Base-by-base conservation (phyloP, 2,888 invertebrate genomes). In the Idaea straminata region DNA sequence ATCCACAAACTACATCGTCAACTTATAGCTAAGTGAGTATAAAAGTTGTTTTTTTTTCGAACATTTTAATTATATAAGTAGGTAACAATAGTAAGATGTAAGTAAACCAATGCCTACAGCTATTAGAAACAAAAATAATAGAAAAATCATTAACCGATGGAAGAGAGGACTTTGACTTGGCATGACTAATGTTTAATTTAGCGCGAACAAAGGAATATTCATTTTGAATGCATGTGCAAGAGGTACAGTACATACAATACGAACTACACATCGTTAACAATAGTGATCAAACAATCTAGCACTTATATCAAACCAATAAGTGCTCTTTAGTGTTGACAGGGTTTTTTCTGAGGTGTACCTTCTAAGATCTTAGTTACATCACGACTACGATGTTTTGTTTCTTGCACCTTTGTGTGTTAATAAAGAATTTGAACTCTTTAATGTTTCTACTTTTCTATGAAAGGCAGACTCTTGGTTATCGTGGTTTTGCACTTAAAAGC, bases 141-240 rank as follows among this genome's bases (percentile, higher is more conserved):
- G 25, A 25, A 25, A 25, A 25, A 25, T 25, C 25, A 25, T 25
- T 25, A 25, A 25, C 10, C 7, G 13, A 10, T 47, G 2, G 13
- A 47, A 61, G 64, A 63, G 68, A 69, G 72, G 67, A 77, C 78
- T 79, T 75, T 71, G 77, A 67, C 71, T 61, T 64, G 16, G 59
- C 61, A 72, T 80, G 79, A 80, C 68, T 77, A 79, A 78, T 70
- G 64, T 65, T 62, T 60, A 35, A 62, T 57, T 62, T 64, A 10
- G 13, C 47, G 61, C 63, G 62, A 72, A 79, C 78, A 78, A 77
- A 75, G 69, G 60, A 63, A 58, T 65, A 36, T 64, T 66, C 10
- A 47, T 47, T 47, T 13, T 47, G 47, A 47, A 47, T 47, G 47
- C 47, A 47, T 47, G 47, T 47, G 47, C 47, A 47, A 47, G 47